Evolutionary conservation across 2,113 vertebrate species (phyloP), one percentile per base, ranked within the genome.

Genomic region (Ranitomeya variabilis): DNA sequence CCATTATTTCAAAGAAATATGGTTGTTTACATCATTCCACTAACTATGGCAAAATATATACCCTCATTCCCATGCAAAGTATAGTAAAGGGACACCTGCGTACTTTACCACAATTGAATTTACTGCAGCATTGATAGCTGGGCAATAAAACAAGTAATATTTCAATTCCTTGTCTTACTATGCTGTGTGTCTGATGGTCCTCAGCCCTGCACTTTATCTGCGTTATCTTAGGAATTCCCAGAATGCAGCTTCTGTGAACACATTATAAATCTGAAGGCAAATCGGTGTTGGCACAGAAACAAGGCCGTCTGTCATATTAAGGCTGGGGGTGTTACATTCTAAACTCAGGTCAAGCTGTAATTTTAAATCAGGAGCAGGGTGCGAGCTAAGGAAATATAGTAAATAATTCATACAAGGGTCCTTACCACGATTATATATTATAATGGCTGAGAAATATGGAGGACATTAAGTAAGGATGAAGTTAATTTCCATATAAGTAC

Each of bases 161-260:
- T 84, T 84, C 64, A 84, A 7, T 71, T 55, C 14, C 21, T 37
- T 21, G 9, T 31, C 45, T 67, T n/a, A 18, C 23, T 45, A 69
- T 66, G 62, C 21, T 21, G 57, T 55, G 62, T 80, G 77, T 37
- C 52, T 57, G 86, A 80, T 67, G 26, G 67, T 77, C 5, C 69
- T 86, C 59, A 64, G 13, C 62, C 37, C 76, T 87, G 59, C 18
- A 79, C 69, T 79, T 71, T 80, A 80, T 80, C 86, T 80, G 52
- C 45, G 4, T 21, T 87, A 87, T 87, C 77, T 80, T 14, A 80
- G 78, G 60, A 69, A 87, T 87, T 31, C 62, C 52, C 66, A 79
- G 86, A 87, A 87, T 87, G 77, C 64, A n/a, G 86, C 77, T 87
- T 64, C 45, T 66, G 76, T 80, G 86, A 80, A 87, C 62, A 80